Evolutionary conservation across 2,113 vertebrate genomes (phyloP).

Genomic region (Raja brachyura): DNA sequence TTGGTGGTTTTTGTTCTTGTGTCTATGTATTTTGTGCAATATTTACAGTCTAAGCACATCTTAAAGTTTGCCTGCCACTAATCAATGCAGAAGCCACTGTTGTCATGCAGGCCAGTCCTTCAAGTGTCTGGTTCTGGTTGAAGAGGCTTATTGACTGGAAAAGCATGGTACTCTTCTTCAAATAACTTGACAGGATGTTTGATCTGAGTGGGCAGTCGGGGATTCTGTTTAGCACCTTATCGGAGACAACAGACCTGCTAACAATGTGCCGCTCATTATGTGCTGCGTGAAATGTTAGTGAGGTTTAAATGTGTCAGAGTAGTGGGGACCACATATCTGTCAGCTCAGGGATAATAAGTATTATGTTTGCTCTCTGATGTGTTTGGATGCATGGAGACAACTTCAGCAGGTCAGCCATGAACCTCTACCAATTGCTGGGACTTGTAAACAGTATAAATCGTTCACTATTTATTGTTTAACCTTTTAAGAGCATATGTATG

Average conservation of each 20-base stretch:
- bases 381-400: neutral
- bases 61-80: neutral
- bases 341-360: neutral
- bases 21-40: neutral
- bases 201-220: conserved; percentile 2
- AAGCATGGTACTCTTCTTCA: neutral
- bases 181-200: neutral
- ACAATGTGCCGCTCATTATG: neutral
- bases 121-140: neutral
- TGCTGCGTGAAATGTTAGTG: neutral
- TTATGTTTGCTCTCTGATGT: neutral
- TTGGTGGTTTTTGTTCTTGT: too few relatives aligned
- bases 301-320: neutral
- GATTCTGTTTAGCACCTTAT: neutral
- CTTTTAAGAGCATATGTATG: neutral
- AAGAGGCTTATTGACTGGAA: neutral
- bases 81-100: neutral
- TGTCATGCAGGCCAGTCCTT: neutral
- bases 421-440: neutral
- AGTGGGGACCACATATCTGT: neutral
- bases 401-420: neutral
- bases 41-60: conserved; percentile 6
- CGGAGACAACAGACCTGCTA: neutral
- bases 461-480: neutral
- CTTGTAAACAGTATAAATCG: neutral